These are phyloP conservation scores for Falcunculus frontatus DNA, from an alignment of 2,113 vertebrate genomes.

Conservation along the genomic window DNA sequence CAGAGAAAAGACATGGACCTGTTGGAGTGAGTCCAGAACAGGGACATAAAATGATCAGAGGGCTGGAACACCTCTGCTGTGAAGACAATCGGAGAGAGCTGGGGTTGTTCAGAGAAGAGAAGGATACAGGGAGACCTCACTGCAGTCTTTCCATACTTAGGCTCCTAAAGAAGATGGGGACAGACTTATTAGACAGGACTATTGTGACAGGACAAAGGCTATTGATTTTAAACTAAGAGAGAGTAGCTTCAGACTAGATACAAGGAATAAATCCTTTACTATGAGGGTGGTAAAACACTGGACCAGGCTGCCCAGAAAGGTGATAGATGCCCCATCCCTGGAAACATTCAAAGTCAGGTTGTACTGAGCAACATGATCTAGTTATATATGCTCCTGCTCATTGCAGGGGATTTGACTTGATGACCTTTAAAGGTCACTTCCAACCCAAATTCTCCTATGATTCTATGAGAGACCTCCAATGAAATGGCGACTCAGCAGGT, in stretches of 20 bases:
- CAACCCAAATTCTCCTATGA: neutral
- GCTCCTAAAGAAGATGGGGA: neutral
- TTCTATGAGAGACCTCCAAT: neutral
- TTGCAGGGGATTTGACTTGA: neutral
- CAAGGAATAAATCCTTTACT: neutral
- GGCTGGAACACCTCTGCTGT: neutral
- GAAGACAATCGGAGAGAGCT: neutral
- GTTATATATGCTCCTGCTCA: neutral
- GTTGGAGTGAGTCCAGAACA: neutral
- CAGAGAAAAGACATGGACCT: too few relatives aligned
- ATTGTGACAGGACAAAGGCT: neutral
- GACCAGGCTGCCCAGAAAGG: neutral
- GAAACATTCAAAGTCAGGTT: neutral
- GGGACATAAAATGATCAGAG: neutral
- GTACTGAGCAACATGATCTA: neutral
- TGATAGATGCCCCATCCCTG: neutral
- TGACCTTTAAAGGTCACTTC: neutral
- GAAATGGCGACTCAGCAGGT: neutral
- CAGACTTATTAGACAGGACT: neutral
- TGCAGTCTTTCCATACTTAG: neutral
- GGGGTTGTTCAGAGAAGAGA: neutral
- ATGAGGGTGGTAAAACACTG: neutral
- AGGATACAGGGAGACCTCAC: neutral
- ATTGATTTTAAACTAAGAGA: neutral
- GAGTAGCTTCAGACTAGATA: neutral